A percentile compares a stretch with the other conserved stretches of the same genome.
These are phyloP conservation scores for Drosophila ezoana DNA, from an alignment of 2,888 invertebrate species.

Conservation along the genomic window DNA sequence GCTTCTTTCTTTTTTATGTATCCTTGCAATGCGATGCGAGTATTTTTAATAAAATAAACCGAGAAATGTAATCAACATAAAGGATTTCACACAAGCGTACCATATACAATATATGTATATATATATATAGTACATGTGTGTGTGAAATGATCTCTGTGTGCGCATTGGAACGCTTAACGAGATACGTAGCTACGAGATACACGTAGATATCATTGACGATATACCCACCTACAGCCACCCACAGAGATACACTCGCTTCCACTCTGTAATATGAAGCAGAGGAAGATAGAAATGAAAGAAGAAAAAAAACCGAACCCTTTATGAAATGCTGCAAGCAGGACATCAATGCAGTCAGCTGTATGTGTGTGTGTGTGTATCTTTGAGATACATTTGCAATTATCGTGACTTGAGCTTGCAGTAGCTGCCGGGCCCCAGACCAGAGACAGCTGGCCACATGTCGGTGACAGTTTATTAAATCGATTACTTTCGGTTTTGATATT, in stretches of 20 bases:
- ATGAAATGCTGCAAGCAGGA: slow-evolving; percentile 69
- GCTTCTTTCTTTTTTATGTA: slow-evolving; percentile 37
- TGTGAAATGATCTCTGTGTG: slow-evolving; percentile 11
- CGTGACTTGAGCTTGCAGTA: slow-evolving; percentile 82
- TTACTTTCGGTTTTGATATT: slow-evolving; percentile 82
- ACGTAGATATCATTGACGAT: slow-evolving; percentile 79
- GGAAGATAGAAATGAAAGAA: slow-evolving; percentile 13
- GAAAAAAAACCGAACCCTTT: slow-evolving; percentile 57
- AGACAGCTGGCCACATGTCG: slow-evolving; percentile 75
- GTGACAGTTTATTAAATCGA: slow-evolving; percentile 85
- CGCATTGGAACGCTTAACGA: slow-evolving; percentile 76
- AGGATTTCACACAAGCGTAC: slow-evolving; percentile 76
- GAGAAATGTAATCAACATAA: slow-evolving; percentile 84
- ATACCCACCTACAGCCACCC: slow-evolving; percentile 35
- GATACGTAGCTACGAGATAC: slow-evolving; percentile 63
- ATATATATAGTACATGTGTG: not conserved
- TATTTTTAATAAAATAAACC: slow-evolving; percentile 84
- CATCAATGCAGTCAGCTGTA: slow-evolving; percentile 63
- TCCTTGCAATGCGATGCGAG: slow-evolving; percentile 75
- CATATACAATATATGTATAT: not conserved
- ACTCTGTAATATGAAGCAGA: slow-evolving; percentile 3
- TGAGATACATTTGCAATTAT: slow-evolving; percentile 83
- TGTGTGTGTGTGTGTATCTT: slow-evolving; percentile 54
- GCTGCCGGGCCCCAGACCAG: slow-evolving; percentile 25
- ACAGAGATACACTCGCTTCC: slow-evolving; percentile 23